phyloP scores from a whole-genome alignment of 2,888 invertebrate genomes.

The Cheilosia scutellata region DNA sequence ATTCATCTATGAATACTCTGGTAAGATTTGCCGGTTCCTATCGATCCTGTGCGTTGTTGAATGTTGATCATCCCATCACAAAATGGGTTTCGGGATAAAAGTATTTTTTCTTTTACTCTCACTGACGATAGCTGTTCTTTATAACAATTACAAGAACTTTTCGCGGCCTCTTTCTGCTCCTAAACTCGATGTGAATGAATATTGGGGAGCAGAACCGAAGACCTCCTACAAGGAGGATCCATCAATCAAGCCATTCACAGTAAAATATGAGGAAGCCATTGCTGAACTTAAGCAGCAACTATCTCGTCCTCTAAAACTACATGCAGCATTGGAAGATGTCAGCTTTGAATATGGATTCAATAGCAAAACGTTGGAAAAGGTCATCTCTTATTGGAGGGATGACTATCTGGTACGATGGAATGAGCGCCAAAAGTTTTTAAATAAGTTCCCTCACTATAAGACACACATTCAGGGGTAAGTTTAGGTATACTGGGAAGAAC shows the following conservation, averaged over 20 bases:
- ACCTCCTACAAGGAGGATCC: constrained; percentile 80
- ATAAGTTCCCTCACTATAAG: constrained; percentile 89
- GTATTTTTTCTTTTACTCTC: too few species aligned
- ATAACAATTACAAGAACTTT: constrained; percentile 80
- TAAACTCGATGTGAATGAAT: constrained; percentile 80
- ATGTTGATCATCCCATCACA: constrained; percentile 25
- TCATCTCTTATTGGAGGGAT: constrained; percentile 92
- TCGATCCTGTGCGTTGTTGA: neutral
- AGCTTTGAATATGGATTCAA: constrained; percentile 94
- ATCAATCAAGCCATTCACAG: constrained; percentile 79
- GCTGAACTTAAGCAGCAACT: constrained; percentile 87
- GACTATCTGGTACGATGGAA: constrained; percentile 89
- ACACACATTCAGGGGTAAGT: constrained; percentile 89
- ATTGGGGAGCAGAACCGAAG: constrained; percentile 82
- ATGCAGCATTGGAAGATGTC: constrained; percentile 87
- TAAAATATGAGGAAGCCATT: constrained; percentile 75
- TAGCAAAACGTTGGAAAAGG: constrained; percentile 87
- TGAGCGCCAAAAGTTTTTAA: constrained; percentile 88
- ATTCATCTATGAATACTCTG: constrained; percentile 1
- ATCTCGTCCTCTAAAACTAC: constrained; percentile 85
- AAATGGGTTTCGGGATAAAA: too few species aligned
- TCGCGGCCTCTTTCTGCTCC: constrained; percentile 80
- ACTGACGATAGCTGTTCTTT: constrained; percentile 79
- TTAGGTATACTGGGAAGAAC: too few species aligned
- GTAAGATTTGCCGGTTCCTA: neutral